Evolutionary conservation across 2,797 vertebrate genomes (phyloP).

Genomic region (Euthynnus affinis): DNA sequence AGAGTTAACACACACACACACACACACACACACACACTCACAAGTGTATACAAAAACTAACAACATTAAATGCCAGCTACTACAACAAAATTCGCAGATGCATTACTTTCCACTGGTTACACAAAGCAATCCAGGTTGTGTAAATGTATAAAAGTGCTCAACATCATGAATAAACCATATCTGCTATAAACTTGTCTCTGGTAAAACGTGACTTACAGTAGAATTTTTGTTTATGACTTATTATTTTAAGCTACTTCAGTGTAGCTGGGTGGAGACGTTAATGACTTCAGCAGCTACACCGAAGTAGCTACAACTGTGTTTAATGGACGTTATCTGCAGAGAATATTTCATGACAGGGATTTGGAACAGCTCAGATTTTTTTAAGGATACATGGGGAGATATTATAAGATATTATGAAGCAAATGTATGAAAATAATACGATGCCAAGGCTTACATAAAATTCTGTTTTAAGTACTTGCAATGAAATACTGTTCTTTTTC

Average conservation of each 20-base stretch:
- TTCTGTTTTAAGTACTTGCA: not conserved
- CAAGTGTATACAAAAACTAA: too few species aligned
- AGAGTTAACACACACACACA: too few species aligned
- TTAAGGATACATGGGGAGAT: conserved; percentile 1
- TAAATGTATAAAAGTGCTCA: not conserved
- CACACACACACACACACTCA: too few species aligned
- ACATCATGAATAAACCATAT: conserved; percentile 2
- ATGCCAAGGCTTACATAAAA: not conserved
- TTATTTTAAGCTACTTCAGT: not conserved
- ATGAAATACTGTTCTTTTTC: not conserved
- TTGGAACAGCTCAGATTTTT: conserved; percentile 28
- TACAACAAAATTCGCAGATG: not conserved
- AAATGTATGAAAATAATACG: conserved; percentile 3
- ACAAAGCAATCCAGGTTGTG: conserved; percentile 12
- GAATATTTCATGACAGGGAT: conserved; percentile 42
- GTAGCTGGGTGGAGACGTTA: conserved; percentile 8
- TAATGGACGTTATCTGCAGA: conserved; percentile 50
- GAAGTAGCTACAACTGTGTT: conserved; percentile 40
- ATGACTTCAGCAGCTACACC: conserved; percentile 27
- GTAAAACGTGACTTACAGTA: not conserved
- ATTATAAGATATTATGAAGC: not conserved
- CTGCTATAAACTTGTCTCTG: not conserved
- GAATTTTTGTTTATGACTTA: not conserved
- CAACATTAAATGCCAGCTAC: too few species aligned
- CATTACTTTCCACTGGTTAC: not conserved